These are phyloP conservation scores for Connochaetes taurinus DNA, from an alignment of 2,113 vertebrate genomes.

Conservation along the genomic window DNA sequence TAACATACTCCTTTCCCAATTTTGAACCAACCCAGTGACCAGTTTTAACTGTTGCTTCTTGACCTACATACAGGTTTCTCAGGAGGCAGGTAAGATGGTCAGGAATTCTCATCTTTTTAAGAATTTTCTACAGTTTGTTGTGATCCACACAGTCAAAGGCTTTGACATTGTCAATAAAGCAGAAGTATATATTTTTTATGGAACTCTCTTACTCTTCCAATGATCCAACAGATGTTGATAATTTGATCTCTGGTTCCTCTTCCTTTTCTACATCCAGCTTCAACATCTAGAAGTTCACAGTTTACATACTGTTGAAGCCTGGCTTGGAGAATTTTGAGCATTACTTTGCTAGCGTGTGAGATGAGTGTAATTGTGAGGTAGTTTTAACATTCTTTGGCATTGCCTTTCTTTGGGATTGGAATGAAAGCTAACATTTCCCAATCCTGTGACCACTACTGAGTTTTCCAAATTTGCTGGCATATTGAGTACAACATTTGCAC, in stretches of 20 bases:
- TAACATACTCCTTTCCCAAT: background rate
- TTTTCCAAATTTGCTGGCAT: background rate
- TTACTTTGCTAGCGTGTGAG: background rate
- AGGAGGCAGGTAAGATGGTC: background rate
- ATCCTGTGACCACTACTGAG: background rate
- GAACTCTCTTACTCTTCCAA: background rate
- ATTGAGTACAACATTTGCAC: background rate
- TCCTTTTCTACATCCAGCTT: background rate
- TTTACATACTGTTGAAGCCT: background rate
- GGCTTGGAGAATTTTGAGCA: background rate
- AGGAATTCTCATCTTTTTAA: background rate
- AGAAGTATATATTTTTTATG: background rate
- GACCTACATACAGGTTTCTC: background rate
- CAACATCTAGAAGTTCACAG: background rate
- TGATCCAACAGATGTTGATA: background rate
- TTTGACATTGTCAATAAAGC: background rate
- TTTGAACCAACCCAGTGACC: background rate
- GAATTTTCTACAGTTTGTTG: background rate
- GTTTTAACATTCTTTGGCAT: background rate
- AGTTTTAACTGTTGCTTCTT: background rate
- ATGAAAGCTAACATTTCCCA: background rate
- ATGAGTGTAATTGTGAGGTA: background rate
- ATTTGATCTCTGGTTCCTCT: background rate
- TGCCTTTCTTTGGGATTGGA: background rate
- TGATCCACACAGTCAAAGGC: background rate